phyloP scores from a whole-genome alignment of 2,888 invertebrate species.

The Corythucha ciliata region DNA sequence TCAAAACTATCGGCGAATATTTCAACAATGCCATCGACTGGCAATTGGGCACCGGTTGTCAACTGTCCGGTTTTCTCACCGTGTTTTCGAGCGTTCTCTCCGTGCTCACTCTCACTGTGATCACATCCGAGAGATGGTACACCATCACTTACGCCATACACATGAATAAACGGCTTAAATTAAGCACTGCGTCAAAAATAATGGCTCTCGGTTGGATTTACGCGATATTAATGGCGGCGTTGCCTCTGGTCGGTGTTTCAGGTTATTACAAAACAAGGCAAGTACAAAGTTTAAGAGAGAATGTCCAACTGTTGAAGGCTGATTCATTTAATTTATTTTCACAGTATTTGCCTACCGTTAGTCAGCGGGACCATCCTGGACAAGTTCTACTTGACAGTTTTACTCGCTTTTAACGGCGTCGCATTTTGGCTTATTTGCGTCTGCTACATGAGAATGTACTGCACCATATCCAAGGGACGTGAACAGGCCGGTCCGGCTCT shows the following conservation, averaged over 20 bases:
- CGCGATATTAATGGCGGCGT: conserved; percentile 62
- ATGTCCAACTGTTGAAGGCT: too few species aligned
- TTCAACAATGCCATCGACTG: conserved; percentile 85
- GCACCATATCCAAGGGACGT: too few species aligned
- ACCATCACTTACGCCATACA: conserved; percentile 77
- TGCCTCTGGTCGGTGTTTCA: conserved; percentile 74
- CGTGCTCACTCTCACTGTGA: conserved; percentile 74
- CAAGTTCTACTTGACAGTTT: too few species aligned
- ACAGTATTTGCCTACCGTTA: too few species aligned
- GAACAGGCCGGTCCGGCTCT: conserved; percentile 38
- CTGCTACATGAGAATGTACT: too few species aligned
- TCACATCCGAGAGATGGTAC: conserved; percentile 77
- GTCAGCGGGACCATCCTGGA: too few species aligned
- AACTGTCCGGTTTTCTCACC: conserved; percentile 77
- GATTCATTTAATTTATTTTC: too few species aligned
- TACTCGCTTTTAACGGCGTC: too few species aligned
- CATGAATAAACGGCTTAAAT: conserved; percentile 66
- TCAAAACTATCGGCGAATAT: conserved; percentile 73
- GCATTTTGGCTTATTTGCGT: too few species aligned
- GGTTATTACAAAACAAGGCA: conserved; percentile 78
- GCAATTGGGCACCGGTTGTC: conserved; percentile 80
- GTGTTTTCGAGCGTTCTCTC: conserved; percentile 81
- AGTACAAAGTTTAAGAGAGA: too few species aligned
- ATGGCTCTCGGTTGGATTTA: conserved; percentile 74
- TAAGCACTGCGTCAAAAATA: conserved; percentile 60